A percentile compares a stretch with the other conserved stretches of the same genome.
These are phyloP conservation scores for Prenolepis imparis DNA, from an alignment of 2,888 invertebrate genomes.

Conservation along the genomic window DNA sequence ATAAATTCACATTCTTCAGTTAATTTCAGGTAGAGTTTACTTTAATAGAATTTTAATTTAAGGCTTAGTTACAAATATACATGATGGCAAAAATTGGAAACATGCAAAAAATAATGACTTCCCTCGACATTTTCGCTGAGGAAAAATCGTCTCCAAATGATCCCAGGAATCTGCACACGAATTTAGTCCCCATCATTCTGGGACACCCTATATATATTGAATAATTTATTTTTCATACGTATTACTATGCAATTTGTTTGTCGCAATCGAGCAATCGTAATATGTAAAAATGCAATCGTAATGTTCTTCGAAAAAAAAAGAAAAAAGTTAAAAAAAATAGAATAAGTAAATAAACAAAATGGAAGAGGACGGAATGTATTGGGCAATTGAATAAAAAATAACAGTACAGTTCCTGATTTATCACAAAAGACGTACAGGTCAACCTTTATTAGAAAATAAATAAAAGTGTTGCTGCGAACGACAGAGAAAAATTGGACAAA, in stretches of 20 bases:
- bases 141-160: too few relatives aligned
- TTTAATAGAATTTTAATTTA: too few relatives aligned
- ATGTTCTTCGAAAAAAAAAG: not conserved
- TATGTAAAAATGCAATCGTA: too few relatives aligned
- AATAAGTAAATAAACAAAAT: not conserved
- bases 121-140: too few relatives aligned
- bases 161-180: too few relatives aligned
- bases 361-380: not conserved
- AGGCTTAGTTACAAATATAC: too few relatives aligned
- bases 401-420: slow-evolving; percentile 70
- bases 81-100: too few relatives aligned
- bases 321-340: not conserved
- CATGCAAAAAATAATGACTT: too few relatives aligned
- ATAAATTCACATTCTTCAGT: too few relatives aligned
- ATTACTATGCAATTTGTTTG: slow-evolving; percentile 23
- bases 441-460: slow-evolving; percentile 85
- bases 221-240: slow-evolving; percentile 16
- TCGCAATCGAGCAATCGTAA: not conserved
- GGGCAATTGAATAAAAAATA: slow-evolving; percentile 23
- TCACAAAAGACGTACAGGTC: slow-evolving; percentile 82
- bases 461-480: slow-evolving; percentile 79
- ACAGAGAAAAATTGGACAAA: slow-evolving; percentile 38
- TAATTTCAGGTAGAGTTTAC: too few relatives aligned
- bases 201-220: slow-evolving; percentile 21
- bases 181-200: too few relatives aligned